Percentiles rank a stretch among this genome's conserved stretches.
phyloP scores from a whole-genome alignment of 2,113 vertebrate species.

The Atherinomorus stipes region DNA sequence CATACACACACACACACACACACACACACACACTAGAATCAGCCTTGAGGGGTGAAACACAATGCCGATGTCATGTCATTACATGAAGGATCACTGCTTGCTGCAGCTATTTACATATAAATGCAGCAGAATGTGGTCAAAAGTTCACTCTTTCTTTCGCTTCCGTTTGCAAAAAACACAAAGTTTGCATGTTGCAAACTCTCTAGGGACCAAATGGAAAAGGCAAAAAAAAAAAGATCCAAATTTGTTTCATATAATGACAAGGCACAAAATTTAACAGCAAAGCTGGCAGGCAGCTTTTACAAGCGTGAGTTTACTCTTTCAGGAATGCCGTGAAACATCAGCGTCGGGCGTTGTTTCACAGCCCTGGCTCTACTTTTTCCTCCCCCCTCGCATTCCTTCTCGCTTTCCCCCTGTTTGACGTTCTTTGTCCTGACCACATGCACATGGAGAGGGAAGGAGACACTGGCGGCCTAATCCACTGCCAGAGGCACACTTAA shows the following conservation, averaged over 20 bases:
- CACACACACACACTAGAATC: conserved; percentile 20
- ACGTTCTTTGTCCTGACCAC: conserved; percentile 81
- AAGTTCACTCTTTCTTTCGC: conserved; percentile 65
- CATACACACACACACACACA: conserved; percentile 19
- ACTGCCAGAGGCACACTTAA: conserved; percentile 77
- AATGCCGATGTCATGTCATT: conserved; percentile 68
- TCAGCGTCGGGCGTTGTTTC: conserved; percentile 69
- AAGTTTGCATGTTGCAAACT: conserved; percentile 13
- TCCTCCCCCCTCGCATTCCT: conserved; percentile 56
- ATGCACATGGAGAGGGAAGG: conserved; percentile 77
- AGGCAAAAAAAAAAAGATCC: not conserved
- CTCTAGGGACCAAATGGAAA: conserved; percentile 16
- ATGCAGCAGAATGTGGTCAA: conserved; percentile 76
- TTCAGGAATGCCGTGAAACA: conserved; percentile 72
- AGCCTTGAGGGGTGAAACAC: conserved; percentile 47
- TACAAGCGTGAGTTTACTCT: conserved; percentile 60
- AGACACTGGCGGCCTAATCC: conserved; percentile 78
- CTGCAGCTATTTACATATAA: conserved; percentile 77
- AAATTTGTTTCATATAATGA: conserved; percentile 52
- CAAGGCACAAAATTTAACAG: conserved; percentile 33
- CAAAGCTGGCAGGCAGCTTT: conserved; percentile 50
- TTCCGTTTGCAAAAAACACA: conserved; percentile 4
- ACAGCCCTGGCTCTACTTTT: conserved; percentile 38
- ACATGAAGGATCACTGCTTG: conserved; percentile 71
- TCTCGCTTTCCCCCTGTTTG: conserved; percentile 65